Percentiles rank a stretch among this genome's conserved stretches.
Evolutionary conservation across 2,888 invertebrate species (phyloP).

Genomic region (Nysson spinosus): DNA sequence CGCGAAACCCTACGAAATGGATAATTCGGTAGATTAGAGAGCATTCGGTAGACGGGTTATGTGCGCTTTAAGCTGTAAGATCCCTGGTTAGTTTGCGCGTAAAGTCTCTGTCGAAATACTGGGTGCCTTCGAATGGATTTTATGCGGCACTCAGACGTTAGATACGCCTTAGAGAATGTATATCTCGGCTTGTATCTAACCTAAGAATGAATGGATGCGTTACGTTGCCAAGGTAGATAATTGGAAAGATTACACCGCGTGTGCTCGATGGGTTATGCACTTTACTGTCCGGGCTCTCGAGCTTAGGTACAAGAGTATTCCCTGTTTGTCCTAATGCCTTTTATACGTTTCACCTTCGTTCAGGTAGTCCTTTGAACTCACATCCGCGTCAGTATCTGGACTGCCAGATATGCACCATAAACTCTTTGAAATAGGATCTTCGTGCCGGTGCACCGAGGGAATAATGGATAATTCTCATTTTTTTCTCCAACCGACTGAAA

Average conservation of each 20-base stretch:
- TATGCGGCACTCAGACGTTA: slow-evolving; percentile 14
- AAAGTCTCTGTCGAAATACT: slow-evolving; percentile 39
- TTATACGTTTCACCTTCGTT: slow-evolving; percentile 25
- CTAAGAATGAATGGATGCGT: slow-evolving; percentile 48
- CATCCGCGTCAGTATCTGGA: slow-evolving; percentile 9
- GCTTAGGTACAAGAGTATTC: slow-evolving; percentile 12
- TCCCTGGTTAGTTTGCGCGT: slow-evolving; percentile 29
- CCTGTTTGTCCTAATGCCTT: slow-evolving; percentile 29
- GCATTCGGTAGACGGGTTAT: slow-evolving; percentile 36
- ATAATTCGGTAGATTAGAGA: slow-evolving; percentile 56
- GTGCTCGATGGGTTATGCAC: slow-evolving; percentile 32
- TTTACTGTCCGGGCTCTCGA: slow-evolving; percentile 36
- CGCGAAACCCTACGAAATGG: slow-evolving; percentile 30
- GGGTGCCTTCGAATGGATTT: slow-evolving; percentile 27
- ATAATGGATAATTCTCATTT: background rate
- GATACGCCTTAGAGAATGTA: slow-evolving; percentile 26
- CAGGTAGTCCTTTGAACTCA: slow-evolving; percentile 6
- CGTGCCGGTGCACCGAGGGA: slow-evolving; percentile 13
- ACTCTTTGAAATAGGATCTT: slow-evolving; percentile 17
- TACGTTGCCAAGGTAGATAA: slow-evolving; percentile 49
- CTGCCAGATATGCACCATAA: background rate
- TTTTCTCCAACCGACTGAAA: too few relatives aligned
- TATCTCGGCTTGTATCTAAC: slow-evolving; percentile 45
- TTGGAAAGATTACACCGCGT: slow-evolving; percentile 57
- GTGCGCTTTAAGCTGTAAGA: slow-evolving; percentile 43